A percentile compares a stretch with the other conserved stretches of the same genome.
Evolutionary conservation across 2,113 vertebrate genomes (phyloP).

Genomic region (Pagrus major): DNA sequence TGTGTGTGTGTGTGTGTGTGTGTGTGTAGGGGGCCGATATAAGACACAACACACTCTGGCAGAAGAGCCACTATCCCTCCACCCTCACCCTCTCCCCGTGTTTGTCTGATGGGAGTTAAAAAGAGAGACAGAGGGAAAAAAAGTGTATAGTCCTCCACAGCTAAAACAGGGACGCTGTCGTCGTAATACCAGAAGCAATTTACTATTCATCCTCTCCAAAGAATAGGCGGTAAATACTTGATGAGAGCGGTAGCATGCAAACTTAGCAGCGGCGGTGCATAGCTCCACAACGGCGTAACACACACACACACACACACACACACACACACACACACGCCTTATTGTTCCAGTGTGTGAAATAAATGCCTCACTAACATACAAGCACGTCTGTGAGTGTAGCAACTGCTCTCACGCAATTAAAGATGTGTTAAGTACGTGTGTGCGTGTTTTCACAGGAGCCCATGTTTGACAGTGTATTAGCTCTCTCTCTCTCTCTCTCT

Average conservation of each 20-base stretch:
- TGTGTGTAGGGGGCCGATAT: constrained; percentile 16
- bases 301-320: not conserved
- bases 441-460: not conserved
- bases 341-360: constrained; percentile 26
- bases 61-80: constrained; percentile 15
- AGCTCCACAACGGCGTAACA: constrained; percentile 3
- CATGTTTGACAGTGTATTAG: constrained; percentile 19
- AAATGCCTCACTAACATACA: constrained; percentile 14
- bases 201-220: constrained; percentile 60
- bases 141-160: constrained; percentile 10
- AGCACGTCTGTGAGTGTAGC: not conserved
- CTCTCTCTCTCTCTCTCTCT: constrained; percentile 1
- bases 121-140: constrained; percentile 7
- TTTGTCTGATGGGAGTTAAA: constrained; percentile 39
- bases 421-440: constrained; percentile 27
- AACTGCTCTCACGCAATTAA: constrained; percentile 28
- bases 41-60: constrained; percentile 41
- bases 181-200: constrained; percentile 55
- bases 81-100: not conserved
- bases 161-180: constrained; percentile 12
- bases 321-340: not conserved
- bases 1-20: constrained; percentile 11
- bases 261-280: constrained; percentile 35
- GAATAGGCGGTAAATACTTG: constrained; percentile 62
- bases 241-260: constrained; percentile 47